These are phyloP conservation scores for Pseudoatta argentina DNA, from an alignment of 1,140 invertebrate species.

Conservation along the genomic window DNA sequence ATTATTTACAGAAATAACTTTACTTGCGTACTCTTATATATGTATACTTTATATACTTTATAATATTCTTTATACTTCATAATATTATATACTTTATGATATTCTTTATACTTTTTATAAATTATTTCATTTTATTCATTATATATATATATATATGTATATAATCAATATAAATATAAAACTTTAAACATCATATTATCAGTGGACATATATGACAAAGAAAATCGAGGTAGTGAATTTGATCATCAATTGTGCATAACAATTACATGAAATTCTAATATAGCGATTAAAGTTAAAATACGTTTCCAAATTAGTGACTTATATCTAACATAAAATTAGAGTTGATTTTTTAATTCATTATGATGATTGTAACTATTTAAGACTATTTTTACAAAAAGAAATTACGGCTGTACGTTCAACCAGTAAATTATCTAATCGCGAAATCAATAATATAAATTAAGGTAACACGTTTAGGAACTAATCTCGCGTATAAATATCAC, in stretches of 20 bases:
- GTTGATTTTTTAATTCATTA: conserved; percentile 9
- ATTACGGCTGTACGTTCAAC: not conserved
- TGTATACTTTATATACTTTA: too few species aligned
- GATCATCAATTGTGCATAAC: not conserved
- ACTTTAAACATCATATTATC: conserved; percentile 2
- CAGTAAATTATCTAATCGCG: conserved; percentile 44
- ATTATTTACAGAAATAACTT: not conserved
- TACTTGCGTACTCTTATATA: too few species aligned
- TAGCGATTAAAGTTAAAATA: conserved; percentile 5
- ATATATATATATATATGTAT: too few species aligned
- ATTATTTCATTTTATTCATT: too few species aligned
- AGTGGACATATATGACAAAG: not conserved
- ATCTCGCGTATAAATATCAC: conserved; percentile 46
- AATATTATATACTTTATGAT: too few species aligned
- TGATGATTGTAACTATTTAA: conserved; percentile 14
- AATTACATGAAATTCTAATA: not conserved
- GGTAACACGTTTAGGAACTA: conserved; percentile 39
- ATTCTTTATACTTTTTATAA: too few species aligned
- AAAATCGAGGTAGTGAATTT: not conserved
- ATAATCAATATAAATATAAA: not conserved
- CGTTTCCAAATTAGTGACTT: conserved; percentile 5
- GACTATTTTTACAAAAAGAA: conserved; percentile 22
- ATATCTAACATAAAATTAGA: not conserved
- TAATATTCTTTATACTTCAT: too few species aligned
- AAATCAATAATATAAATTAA: conserved; percentile 59